A percentile compares a stretch with the other conserved stretches of the same genome.
Evolutionary conservation across 2,888 invertebrate species (phyloP).

Genomic region (Drepana falcataria): DNA sequence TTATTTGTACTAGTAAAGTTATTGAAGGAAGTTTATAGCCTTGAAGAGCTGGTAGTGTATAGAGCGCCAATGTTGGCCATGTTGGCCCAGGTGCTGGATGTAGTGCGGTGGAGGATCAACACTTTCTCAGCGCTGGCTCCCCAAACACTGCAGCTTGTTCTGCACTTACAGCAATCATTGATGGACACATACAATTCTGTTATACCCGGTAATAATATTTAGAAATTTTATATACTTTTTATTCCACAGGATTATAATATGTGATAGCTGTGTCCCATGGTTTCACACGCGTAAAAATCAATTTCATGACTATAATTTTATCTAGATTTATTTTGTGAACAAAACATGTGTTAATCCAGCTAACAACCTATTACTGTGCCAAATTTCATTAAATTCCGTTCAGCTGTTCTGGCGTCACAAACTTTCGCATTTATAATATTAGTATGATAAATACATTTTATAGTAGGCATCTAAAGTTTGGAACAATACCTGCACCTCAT

Average conservation of each 20-base stretch:
- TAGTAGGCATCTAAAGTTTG: too few relatives aligned
- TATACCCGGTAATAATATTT: conserved; percentile 45
- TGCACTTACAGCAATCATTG: conserved; percentile 45
- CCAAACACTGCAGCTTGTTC: conserved; percentile 37
- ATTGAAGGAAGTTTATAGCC: conserved; percentile 35
- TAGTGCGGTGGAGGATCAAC: conserved; percentile 52
- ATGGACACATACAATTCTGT: conserved; percentile 38
- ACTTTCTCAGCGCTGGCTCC: conserved; percentile 42
- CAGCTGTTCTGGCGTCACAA: too few relatives aligned
- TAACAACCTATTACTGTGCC: too few relatives aligned
- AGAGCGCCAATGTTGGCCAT: conserved; percentile 63
- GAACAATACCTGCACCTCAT: too few relatives aligned
- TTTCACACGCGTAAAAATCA: too few relatives aligned
- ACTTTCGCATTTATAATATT: too few relatives aligned
- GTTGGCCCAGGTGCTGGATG: conserved; percentile 58
- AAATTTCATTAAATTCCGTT: too few relatives aligned
- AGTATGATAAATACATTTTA: too few relatives aligned
- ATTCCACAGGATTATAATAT: background rate
- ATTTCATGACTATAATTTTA: too few relatives aligned
- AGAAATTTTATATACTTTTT: background rate
- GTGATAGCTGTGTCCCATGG: too few relatives aligned
- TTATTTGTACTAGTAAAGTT: conserved; percentile 46
- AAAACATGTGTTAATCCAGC: too few relatives aligned
- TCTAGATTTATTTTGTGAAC: too few relatives aligned
- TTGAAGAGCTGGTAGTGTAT: conserved; percentile 46